These are phyloP conservation scores for Prunella fulvescens DNA, from an alignment of 2,113 vertebrate genomes.

Conservation along the genomic window DNA sequence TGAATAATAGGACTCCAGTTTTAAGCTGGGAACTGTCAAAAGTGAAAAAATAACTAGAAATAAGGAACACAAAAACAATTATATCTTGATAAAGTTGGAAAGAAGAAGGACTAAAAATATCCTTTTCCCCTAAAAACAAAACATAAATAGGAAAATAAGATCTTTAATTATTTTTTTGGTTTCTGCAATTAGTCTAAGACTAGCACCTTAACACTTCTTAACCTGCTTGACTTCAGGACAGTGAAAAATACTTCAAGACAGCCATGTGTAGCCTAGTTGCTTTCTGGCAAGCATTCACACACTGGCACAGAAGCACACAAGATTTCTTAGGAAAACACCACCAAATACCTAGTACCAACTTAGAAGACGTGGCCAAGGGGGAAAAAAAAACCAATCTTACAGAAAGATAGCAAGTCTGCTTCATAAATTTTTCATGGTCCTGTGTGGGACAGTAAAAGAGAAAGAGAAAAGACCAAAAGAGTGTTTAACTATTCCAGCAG, in stretches of 20 bases:
- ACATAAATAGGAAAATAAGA: not conserved
- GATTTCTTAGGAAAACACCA: not conserved
- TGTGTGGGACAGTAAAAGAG: not conserved
- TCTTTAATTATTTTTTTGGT: not conserved
- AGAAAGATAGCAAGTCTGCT: not conserved
- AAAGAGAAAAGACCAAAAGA: not conserved
- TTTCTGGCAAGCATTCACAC: not conserved
- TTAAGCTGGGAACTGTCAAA: slow-evolving; percentile 9
- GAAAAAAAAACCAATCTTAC: not conserved
- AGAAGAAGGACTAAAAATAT: not conserved
- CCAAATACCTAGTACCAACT: not conserved
- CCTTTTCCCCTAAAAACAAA: not conserved
- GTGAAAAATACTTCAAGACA: not conserved
- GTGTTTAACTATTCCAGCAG: not conserved
- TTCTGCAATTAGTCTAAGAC: not conserved
- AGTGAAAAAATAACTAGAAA: slow-evolving; percentile 20
- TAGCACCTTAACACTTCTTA: not conserved
- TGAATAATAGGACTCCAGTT: not conserved
- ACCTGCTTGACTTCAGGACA: not conserved
- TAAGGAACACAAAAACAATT: not conserved
- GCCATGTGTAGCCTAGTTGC: not conserved
- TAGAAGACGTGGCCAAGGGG: not conserved
- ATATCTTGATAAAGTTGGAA: not conserved
- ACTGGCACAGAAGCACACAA: not conserved
- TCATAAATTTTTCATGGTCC: not conserved